Base-by-base conservation (phyloP, 2,113 vertebrate genomes). In the Leptodactylus fuscus region DNA sequence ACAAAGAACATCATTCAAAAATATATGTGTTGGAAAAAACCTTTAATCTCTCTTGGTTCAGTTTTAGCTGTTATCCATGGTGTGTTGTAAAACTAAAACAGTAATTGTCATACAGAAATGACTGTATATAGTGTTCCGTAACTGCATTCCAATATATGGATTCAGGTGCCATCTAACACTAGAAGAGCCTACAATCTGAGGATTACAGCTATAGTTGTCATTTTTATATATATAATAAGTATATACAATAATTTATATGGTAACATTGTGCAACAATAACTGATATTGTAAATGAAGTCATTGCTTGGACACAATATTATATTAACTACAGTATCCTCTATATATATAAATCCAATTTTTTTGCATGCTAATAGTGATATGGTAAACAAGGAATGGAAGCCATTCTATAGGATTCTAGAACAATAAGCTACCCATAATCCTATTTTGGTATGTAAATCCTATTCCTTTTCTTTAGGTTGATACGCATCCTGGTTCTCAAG, bases 371-470 rank as follows among this genome's bases (percentile, higher is more conserved):
- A n/a, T 78, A 55, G 2, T 78, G 29, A 22, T 32, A 53, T 55
- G 46, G 51, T 11, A 78, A 55, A 27, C 24, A 75, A 77, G 7
- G 27, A 34, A 36, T 22, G 5, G 16, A 22, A 32, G 48, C 18
- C 29, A 77, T 36, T 24, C 48, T 77, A 77, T 51, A 77, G 20
- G 7, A 12, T 55, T 78, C 49, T 55, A 49, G 74, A 53, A 78
- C 27, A 78, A 55, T 78, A 76, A 76, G 48, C 12, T 34, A 13
- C 18, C 16, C 16, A 49, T 76, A 36, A 55, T 55, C 75, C 49
- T 53, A 36, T 78, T 78, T 78, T 51, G 32, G 49, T 78, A 78
- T 55, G 49, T 78, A 78, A 78, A 78, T 78, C 75, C 49, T n/a
- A 53, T 77, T 77, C 46, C 9, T 32, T 76, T 51, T 51, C 16